Conservation (phyloP, 2,113 vertebrate species). For the Lampris incognitus region DNA sequence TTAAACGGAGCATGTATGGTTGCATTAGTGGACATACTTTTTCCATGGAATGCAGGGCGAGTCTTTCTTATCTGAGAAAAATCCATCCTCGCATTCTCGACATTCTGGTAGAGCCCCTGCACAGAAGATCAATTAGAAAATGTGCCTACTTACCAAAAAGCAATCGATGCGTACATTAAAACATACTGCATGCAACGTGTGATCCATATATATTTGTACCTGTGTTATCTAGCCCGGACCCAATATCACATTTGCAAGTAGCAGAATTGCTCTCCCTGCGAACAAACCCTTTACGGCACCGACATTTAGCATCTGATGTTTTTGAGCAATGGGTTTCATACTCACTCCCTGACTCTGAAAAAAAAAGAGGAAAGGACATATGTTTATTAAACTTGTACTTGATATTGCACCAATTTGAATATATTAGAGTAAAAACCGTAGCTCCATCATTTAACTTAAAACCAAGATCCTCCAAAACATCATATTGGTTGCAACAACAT, state of each 20-base stretch:
- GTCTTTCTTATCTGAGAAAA: constrained; percentile 13
- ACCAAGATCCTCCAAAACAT: no score
- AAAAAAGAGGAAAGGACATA: not conserved
- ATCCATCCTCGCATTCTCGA: constrained; percentile 41
- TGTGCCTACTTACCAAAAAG: not conserved
- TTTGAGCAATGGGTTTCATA: rapidly evolving
- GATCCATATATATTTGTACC: constrained; percentile 29
- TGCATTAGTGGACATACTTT: constrained; percentile 45
- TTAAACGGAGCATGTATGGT: not conserved
- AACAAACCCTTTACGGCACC: constrained; percentile 47
- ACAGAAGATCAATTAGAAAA: not conserved
- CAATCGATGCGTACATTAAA: not conserved
- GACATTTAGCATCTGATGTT: constrained; percentile 33
- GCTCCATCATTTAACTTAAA: no score
- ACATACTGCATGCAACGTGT: not conserved
- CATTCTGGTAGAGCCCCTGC: constrained; percentile 43
- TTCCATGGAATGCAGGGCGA: constrained; percentile 47
- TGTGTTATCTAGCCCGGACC: constrained; percentile 16
- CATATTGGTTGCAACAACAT: no score
- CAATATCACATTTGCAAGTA: constrained; percentile 51
- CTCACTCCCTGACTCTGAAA: constrained; percentile 24
- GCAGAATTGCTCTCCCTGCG: rapidly evolving
- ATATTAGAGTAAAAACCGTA: not conserved
- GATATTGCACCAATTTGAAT: not conserved
- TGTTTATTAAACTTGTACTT: not conserved